A percentile compares a stretch with the other conserved stretches of the same genome.
These are phyloP conservation scores for Brotula barbata DNA, from an alignment of 2,797 vertebrate species.

Conservation along the genomic window DNA sequence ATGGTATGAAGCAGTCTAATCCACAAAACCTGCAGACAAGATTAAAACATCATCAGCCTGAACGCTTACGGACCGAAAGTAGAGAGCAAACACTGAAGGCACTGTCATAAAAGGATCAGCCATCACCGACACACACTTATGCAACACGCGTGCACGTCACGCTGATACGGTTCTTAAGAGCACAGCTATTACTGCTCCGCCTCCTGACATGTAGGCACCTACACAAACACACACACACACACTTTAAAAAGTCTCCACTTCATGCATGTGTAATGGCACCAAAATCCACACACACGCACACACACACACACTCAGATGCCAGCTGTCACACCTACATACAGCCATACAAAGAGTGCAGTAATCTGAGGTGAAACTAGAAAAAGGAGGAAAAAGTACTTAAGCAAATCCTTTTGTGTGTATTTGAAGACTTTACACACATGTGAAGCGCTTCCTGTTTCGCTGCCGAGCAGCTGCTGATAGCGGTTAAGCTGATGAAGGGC, in stretches of 20 bases:
- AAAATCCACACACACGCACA: too few relatives aligned
- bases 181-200: too few relatives aligned
- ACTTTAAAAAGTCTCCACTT: too few relatives aligned
- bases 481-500: constrained; percentile 51
- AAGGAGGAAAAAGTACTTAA: too few relatives aligned
- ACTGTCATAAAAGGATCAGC: constrained; percentile 1
- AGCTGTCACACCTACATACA: too few relatives aligned
- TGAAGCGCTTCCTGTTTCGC: constrained; percentile 24
- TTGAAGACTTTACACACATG: constrained; percentile 17
- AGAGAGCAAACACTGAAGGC: constrained; percentile 6
- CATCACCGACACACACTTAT: neutral
- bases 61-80: constrained; percentile 14
- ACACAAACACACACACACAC: too few relatives aligned
- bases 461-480: constrained; percentile 54
- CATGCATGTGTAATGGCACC: too few relatives aligned
- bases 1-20: constrained; percentile 60
- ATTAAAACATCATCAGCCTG: constrained; percentile 43
- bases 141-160: neutral
- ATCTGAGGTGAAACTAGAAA: too few relatives aligned
- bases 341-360: too few relatives aligned
- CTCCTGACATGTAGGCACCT: too few relatives aligned
- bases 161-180: too few relatives aligned
- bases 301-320: too few relatives aligned
- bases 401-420: constrained; percentile 1
- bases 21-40: constrained; percentile 55